These are phyloP conservation scores for Acleris literana DNA, from an alignment of 2,888 invertebrate genomes.

Conservation along the genomic window DNA sequence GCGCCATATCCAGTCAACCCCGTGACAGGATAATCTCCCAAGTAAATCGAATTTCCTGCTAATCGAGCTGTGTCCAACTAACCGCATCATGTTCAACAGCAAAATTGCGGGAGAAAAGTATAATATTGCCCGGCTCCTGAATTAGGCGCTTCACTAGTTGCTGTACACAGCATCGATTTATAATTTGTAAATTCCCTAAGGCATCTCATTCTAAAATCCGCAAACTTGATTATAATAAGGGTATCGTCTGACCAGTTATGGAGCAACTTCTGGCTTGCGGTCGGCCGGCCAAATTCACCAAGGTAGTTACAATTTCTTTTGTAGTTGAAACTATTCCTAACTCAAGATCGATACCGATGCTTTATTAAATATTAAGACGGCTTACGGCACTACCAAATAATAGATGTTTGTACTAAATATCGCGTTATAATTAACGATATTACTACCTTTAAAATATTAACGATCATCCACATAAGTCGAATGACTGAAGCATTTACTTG, in stretches of 20 bases:
- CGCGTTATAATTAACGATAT: too few relatives aligned
- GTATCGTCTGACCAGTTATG: conserved; percentile 18
- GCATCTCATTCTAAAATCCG: conserved; percentile 29
- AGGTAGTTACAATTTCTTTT: conserved; percentile 16
- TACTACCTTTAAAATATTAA: too few relatives aligned
- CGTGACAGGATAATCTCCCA: conserved; percentile 71
- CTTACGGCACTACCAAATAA: neutral
- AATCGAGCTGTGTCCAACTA: conserved; percentile 57
- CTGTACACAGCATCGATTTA: conserved; percentile 30
- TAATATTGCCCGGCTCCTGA: neutral
- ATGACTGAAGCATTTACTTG: too few relatives aligned
- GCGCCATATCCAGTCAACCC: conserved; percentile 53
- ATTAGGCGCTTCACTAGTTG: conserved; percentile 19
- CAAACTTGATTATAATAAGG: conserved; percentile 31
- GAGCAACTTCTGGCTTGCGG: conserved; percentile 20
- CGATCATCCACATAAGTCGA: too few relatives aligned
- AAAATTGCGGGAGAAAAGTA: conserved; percentile 24
- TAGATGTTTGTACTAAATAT: too few relatives aligned
- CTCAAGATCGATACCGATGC: conserved; percentile 15
- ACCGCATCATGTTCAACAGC: conserved; percentile 39
- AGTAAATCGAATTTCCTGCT: conserved; percentile 72
- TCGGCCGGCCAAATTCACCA: neutral
- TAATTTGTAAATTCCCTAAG: conserved; percentile 29
- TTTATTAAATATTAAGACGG: conserved; percentile 27
- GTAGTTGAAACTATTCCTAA: conserved; percentile 12